Evolutionary conservation across 2,113 vertebrate genomes (phyloP), one percentile per base, ranked within the genome.

Genomic region (Ivindomyrus marchei): DNA sequence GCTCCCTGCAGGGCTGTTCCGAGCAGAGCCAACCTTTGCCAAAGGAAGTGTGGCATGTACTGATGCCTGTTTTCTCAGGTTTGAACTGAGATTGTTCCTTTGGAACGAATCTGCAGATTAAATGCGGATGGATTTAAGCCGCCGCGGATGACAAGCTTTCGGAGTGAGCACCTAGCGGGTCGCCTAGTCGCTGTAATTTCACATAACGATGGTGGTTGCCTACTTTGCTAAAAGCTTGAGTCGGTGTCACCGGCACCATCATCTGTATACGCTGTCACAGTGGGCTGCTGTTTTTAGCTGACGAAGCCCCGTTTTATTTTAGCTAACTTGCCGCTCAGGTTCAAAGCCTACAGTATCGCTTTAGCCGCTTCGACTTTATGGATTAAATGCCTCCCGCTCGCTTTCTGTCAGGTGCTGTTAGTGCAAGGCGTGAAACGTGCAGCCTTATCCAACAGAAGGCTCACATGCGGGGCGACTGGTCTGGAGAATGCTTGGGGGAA

Each of bases 381-480:
- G 90, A 89, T 88, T 91, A 90, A 90, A 74, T 85, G 49, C 56
- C 89, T 91, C 91, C 89, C 62, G 31, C 80, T 42, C 62, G 49
- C 83, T 84, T 24, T 83, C 91, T 92, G 92, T 92, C 92, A 90
- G 86, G 74, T 56, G 62, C 52, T 53, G 89, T 92, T 92, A 92
- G 91, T 19, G 42, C 50, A 88, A 88, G 47, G 56, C 46, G 58
- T 66, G 70, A 86, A 90, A 66, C 31, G 88, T 50, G 19, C 45
- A 39, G 11, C 46, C 42, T 49, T 46, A 42, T n/a, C 19, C 91
- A 53, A 49, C n/a, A 80, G 39, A 62, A 87, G 36, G 27, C 42
- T 31, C 74, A 85, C 42, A 89, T 17, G 45, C 53, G 42, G 80
- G 56, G 85, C 58, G 31, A 53, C 77, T 50, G 6, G 77, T 88